phyloP scores from a whole-genome alignment of 2,113 vertebrate species.

The Raja brachyura region DNA sequence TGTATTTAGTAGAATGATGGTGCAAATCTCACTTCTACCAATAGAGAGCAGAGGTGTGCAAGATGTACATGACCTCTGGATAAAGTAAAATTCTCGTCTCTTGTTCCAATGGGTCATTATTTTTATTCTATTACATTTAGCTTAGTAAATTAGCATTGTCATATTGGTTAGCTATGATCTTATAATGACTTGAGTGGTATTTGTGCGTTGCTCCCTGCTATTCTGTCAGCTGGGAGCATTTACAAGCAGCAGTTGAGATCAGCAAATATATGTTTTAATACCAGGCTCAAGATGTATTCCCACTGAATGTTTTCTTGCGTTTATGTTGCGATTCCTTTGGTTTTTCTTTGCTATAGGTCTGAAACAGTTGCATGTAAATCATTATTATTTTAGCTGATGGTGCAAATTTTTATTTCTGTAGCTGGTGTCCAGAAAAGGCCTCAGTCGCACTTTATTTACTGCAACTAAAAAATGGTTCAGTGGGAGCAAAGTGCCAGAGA shows the following conservation, averaged over 20 bases:
- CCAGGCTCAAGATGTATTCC: not conserved
- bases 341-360: not conserved
- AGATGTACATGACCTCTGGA: not conserved
- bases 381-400: not conserved
- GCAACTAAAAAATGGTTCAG: conserved; percentile 98
- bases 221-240: not conserved
- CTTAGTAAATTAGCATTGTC: too few species aligned
- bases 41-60: not conserved
- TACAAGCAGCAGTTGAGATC: not conserved
- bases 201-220: not conserved
- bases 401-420: conserved; percentile 47
- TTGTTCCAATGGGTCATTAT: not conserved
- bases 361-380: not conserved
- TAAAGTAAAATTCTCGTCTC: not conserved
- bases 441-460: conserved; percentile 90
- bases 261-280: not conserved
- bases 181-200: not conserved
- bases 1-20: not conserved
- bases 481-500: conserved; percentile 90
- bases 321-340: not conserved
- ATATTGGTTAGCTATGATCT: too few species aligned
- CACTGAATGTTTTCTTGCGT: not conserved
- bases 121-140: too few species aligned
- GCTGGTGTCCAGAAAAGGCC: conserved; percentile 91
- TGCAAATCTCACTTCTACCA: not conserved